These are phyloP conservation scores for cattle (Bos taurus) DNA, from an alignment of 2,113 vertebrate genomes.

Conservation along the genomic window ARS-UCD2.0 NC_037357.1:71247001-71247500, in stretches of 20 bases:
- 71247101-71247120: neutral
- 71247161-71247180: neutral
- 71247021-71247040: too few relatives aligned
- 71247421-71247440: neutral
- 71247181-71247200: neutral
- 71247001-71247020: too few relatives aligned
- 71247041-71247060: too few relatives aligned
- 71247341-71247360: neutral
- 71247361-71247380: neutral
- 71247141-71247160: neutral
- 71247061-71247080: neutral
- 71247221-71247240: neutral
- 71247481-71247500: too few relatives aligned
- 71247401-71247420: neutral
- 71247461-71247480: neutral
- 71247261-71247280: neutral
- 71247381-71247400: neutral
- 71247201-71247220: neutral
- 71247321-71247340: neutral
- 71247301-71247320: neutral
- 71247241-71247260: neutral
- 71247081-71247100: neutral
- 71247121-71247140: neutral
- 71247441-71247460: neutral
- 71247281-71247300: neutral